Evolutionary conservation across 1,140 invertebrate species (phyloP), one percentile per base, ranked within the genome.

Genomic region (Atopsyche davidsoni): DNA sequence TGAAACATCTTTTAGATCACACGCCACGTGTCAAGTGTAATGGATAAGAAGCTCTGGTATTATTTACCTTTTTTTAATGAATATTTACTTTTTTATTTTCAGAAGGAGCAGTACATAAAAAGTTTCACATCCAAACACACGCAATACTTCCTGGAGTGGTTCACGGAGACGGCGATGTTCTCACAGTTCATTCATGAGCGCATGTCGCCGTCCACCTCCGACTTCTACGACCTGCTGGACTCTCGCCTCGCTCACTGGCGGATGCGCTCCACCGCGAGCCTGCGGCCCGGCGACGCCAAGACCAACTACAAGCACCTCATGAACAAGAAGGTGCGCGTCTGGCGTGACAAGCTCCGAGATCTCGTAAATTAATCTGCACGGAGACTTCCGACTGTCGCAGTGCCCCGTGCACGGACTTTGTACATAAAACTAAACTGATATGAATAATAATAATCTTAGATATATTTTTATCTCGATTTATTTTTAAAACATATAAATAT

Each of bases 141-240:
- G 16, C 75, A 78, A 52, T 76, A 79, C 46, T 88, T 89, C 64
- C 70, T 89, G 6, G 83, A 88, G 55, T 89, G 86, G 86, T 90
- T 91, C 66, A 80, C 82, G 0, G 85, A 89, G 64, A 89, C 87
- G 6, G 82, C 86, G 11, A 88, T 89, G 85, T 91, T 89, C 57
- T 67, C 64, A 36, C 68, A 70, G 17, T 75, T 73, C 59, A 64
- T 68, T 44, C n/a, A n/a, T n/a, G 64, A 25, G 50, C 16, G 13
- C 47, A n/a, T 54, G 49, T 2, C 34, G 48, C 49, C 48, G 36
- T 23, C 46, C 53, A 66, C 4, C 59, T 68, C n/a, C n/a, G 1
- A 68, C 9, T 28, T 28, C 24, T n/a, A 4, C 16, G 24, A 2
- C 42, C 2, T 7, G 19, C 14, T 16, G 25, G 13, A 11, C 17